phyloP scores from a whole-genome alignment of 2,797 vertebrate genomes.

The Karalla daura region DNA sequence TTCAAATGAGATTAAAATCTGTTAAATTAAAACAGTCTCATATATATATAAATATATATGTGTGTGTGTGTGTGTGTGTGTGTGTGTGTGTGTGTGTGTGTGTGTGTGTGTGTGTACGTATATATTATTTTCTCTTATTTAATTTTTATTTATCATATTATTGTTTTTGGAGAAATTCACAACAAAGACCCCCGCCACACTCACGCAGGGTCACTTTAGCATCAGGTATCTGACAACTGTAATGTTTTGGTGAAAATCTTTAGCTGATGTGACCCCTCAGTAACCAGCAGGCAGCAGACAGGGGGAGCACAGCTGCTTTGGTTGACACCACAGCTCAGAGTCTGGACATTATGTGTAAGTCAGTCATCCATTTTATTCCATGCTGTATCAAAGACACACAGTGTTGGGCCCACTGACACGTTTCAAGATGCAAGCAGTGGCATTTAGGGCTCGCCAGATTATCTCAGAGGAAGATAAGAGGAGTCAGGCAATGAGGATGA shows the following conservation, averaged over 20 bases:
- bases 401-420: conserved; percentile 36
- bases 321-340: conserved; percentile 19
- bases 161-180: no score
- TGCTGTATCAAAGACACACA: conserved; percentile 36
- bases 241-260: conserved; percentile 16
- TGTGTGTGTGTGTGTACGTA: no score
- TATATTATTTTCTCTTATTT: no score
- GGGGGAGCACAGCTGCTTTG: conserved; percentile 31
- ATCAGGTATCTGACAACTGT: conserved; percentile 7
- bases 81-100: no score
- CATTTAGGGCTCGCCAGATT: conserved; percentile 55
- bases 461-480: conserved; percentile 53
- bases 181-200: not conserved
- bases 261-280: conserved; percentile 20
- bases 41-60: no score
- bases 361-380: conserved; percentile 46
- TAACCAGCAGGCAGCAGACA: conserved; percentile 26
- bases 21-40: no score
- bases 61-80: no score
- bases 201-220: conserved; percentile 2
- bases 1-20: conserved; percentile 14
- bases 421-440: conserved; percentile 46
- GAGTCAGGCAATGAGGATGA: conserved; percentile 41
- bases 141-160: no score
- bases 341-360: conserved; percentile 21